Base-by-base conservation (phyloP, 2,113 vertebrate genomes). In the Chiloscyllium plagiosum region DNA sequence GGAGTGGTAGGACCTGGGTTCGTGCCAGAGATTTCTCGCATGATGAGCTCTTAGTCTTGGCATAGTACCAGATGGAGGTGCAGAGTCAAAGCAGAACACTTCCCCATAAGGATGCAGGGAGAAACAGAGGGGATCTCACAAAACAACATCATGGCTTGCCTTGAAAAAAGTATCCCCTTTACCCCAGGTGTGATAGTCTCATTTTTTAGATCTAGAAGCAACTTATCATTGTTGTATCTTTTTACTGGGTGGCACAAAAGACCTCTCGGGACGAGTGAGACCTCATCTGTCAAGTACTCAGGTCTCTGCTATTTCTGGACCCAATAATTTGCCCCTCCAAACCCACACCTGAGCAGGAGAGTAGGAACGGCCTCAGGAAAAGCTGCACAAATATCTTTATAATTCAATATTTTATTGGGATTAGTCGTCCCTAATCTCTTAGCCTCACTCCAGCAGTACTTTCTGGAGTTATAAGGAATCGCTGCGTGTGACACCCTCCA, bases 41-140 rank as follows among this genome's bases (percentile, higher is more conserved):
- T 93, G 56, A 66, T 93, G n/a, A 93, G 89, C 17, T 47, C 33
- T 93, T 93, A 93, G 89, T 68, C 89, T 93, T 93, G 89, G 89
- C 89, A 93, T 66, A 3, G 61, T n/a, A 68, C 22, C 89, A 93
- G 89, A 66, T n/a, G n/a, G 89, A 17, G 33, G 17, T 68, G 5
- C 56, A 66, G 89, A 93, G 61, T 37, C 6, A 33, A 66, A 66
- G 61, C 89, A 66, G n/a, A 65, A n/a, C 61, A 22, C n/a, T 93
- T 66, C 89, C 56, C 61, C 89, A 65, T 33, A 4, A 93, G 33
- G 61, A 37, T n/a, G 5, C 33, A 93, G 89, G 4, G 61, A n/a
- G 37, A 66, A 66, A 22, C 61, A 93, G 33, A 93, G 20, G 89
- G 6, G 17, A 47, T 22, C 2, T 22, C 61, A 66, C 17, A 68